These are phyloP conservation scores for Eulimnadia texana DNA, from an alignment of 1,140 invertebrate species.

Conservation along the genomic window DNA sequence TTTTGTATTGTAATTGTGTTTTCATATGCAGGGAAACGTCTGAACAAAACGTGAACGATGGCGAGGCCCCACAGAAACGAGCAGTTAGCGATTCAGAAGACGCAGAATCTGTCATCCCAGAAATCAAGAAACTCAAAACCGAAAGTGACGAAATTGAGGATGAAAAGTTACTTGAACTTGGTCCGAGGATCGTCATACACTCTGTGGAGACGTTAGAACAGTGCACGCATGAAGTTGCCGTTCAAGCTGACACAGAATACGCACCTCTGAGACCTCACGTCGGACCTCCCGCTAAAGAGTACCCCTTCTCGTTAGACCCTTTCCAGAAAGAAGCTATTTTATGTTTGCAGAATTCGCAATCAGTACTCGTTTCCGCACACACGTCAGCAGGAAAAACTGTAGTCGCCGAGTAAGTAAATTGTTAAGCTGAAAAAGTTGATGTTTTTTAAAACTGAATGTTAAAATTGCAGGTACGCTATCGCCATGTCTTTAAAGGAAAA, in stretches of 20 bases:
- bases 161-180: slow-evolving; percentile 21
- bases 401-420: slow-evolving; percentile 89
- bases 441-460: background rate
- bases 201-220: slow-evolving; percentile 73
- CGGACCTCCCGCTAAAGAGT: slow-evolving; percentile 72
- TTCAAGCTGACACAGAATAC: slow-evolving; percentile 73
- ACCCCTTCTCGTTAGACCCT: slow-evolving; percentile 88
- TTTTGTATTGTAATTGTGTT: background rate
- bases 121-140: background rate
- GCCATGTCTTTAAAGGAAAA: slow-evolving; percentile 51
- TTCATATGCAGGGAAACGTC: background rate
- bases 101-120: background rate
- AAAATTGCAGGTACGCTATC: slow-evolving; percentile 42
- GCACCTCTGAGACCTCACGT: slow-evolving; percentile 43
- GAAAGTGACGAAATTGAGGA: slow-evolving; percentile 19
- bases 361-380: slow-evolving; percentile 96
- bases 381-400: slow-evolving; percentile 99
- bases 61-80: background rate
- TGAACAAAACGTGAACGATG: background rate
- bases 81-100: background rate
- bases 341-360: slow-evolving; percentile 95
- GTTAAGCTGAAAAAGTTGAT: slow-evolving; percentile 1
- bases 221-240: slow-evolving; percentile 84
- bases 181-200: slow-evolving; percentile 61
- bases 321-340: slow-evolving; percentile 96